Base-by-base conservation (phyloP, 2,797 vertebrate genomes). In the Tympanoctomys barrerae region DNA sequence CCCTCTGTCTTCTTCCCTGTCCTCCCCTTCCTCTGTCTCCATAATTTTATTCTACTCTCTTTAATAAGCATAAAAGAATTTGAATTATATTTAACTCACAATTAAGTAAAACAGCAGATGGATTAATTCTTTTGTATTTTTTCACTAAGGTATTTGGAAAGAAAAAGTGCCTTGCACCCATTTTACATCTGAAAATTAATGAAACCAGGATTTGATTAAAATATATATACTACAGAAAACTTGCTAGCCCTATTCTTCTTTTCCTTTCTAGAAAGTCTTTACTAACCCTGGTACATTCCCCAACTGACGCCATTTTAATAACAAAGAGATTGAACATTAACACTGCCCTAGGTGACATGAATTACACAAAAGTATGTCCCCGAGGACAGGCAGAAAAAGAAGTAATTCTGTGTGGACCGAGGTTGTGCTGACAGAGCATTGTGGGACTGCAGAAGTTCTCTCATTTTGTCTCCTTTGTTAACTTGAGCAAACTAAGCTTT, bases 141-240 rank as follows among this genome's bases (percentile, higher is more conserved):
- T 75, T 52, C 28, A 78, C 36, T 49, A 64, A 89, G 19, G 77
- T 79, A 83, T 49, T 66, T 87, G 57, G 59, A 94, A 89, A 81
- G 5, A 77, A 68, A 79, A 80, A 59, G 1, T 81, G 39, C 24
- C 19, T 57, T 66, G 62, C 2, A 66, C 16, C 24, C 19, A 52
- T 42, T 89, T 92, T 64, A 57, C 3, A 62, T 77, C 92, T 61
- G 42, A 89, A 71, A 62, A 22, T 73, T 89, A 52, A 62, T 73
- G 28, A 93, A 93, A 88, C 39, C 46, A 91, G 36, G 54, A 61
- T 89, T 70, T 46, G 31, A 91, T 66, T 71, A 28, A 92, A 92
- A 70, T 54, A 62, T 36, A n/a, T 6, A 42, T 52, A 19, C 46
- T 8, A 36, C 66, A 54, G 22, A 33, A 88, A 70, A 70, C 7